Percentiles rank a stretch among this genome's conserved stretches.
These are phyloP conservation scores for Brachypalpus laphriformis DNA, from an alignment of 2,888 invertebrate genomes.

Conservation along the genomic window DNA sequence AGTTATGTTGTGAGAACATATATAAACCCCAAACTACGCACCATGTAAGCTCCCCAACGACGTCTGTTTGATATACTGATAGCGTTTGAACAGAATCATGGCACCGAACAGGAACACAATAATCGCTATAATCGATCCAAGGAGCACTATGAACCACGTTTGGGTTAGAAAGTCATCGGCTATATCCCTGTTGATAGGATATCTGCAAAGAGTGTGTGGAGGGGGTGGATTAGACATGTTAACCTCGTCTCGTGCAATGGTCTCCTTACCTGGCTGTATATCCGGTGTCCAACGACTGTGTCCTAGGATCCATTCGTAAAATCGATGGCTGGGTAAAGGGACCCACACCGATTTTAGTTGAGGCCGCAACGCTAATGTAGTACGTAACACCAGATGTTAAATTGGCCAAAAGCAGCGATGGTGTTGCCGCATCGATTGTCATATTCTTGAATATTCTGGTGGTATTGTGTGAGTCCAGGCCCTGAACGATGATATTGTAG, in stretches of 20 bases:
- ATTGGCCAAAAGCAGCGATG: conserved; percentile 90
- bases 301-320: conserved; percentile 85
- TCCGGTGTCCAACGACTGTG: conserved; percentile 84
- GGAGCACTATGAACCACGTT: conserved; percentile 94
- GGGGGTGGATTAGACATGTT: background rate
- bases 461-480: conserved; percentile 84
- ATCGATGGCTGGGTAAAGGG: conserved; percentile 89
- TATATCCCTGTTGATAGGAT: conserved; percentile 84
- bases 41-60: conserved; percentile 86
- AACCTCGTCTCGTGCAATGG: too few species aligned
- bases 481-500: conserved; percentile 89
- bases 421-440: conserved; percentile 88
- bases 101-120: conserved; percentile 92
- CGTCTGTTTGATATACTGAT: conserved; percentile 88
- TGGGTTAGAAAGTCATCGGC: conserved; percentile 91
- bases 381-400: conserved; percentile 92
- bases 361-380: conserved; percentile 92
- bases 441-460: conserved; percentile 87
- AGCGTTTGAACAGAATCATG: conserved; percentile 89
- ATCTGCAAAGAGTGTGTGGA: conserved; percentile 80
- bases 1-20: conserved; percentile 21
- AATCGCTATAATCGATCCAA: conserved; percentile 93
- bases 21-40: conserved; percentile 76
- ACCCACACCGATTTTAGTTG: conserved; percentile 91
- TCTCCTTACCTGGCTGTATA: conserved; percentile 78